Conservation (phyloP, 2,113 vertebrate genomes). For the Chitala chitala region DNA sequence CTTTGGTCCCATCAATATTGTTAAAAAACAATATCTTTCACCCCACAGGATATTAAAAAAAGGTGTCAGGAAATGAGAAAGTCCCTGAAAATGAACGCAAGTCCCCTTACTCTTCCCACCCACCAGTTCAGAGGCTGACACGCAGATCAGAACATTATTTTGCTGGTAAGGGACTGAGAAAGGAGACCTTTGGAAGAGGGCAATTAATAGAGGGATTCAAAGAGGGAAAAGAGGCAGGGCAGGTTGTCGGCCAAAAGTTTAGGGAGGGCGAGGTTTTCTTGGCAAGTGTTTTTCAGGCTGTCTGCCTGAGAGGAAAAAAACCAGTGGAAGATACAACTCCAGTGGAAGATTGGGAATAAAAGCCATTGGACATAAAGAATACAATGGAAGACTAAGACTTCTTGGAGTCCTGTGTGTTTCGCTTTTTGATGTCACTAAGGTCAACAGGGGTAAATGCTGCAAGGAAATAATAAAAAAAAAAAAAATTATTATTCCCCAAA, state of each 20-base stretch:
- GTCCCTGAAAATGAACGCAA: slow-evolving; percentile 38
- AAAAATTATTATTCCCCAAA: neutral
- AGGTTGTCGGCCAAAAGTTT: slow-evolving; percentile 25
- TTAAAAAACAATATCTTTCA: neutral
- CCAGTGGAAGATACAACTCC: slow-evolving; percentile 58
- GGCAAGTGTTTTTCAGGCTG: slow-evolving; percentile 42
- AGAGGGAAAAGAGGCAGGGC: neutral
- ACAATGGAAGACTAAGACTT: slow-evolving; percentile 71
- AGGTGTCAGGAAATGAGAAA: slow-evolving; percentile 32
- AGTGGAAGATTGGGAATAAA: slow-evolving; percentile 46
- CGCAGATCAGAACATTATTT: neutral
- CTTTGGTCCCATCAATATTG: slow-evolving; percentile 4
- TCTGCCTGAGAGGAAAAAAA: slow-evolving; percentile 46
- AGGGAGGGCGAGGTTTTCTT: slow-evolving; percentile 46
- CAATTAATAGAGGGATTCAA: slow-evolving; percentile 3
- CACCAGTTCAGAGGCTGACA: slow-evolving; percentile 32
- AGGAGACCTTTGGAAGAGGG: neutral
- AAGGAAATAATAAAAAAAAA: slow-evolving; percentile 17
- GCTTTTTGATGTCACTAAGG: slow-evolving; percentile 82
- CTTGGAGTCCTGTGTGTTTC: slow-evolving; percentile 80
- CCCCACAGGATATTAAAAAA: neutral
- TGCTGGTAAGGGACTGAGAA: slow-evolving; percentile 26
- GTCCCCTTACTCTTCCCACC: slow-evolving; percentile 38
- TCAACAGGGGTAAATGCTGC: slow-evolving; percentile 87
- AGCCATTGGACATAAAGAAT: slow-evolving; percentile 27